Conservation (phyloP, 2,113 vertebrate genomes). For the Notarius lentiginosus region DNA sequence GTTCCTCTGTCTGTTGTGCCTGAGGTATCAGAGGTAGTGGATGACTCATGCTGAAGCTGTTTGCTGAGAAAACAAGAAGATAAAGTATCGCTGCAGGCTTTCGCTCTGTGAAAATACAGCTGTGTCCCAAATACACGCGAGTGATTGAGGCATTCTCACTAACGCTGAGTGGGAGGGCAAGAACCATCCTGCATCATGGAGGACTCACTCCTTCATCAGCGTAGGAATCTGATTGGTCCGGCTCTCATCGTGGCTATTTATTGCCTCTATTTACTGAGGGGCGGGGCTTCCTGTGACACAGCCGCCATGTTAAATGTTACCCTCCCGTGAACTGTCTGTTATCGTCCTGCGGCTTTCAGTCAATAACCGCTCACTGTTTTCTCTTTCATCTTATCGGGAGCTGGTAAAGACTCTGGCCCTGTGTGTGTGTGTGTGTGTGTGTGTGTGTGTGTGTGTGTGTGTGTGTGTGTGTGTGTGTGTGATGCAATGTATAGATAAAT, state of each 20-base stretch:
- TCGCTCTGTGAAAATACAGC: background rate
- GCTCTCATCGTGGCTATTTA: background rate
- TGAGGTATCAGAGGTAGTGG: background rate
- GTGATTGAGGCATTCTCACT: background rate
- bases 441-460: slow-evolving; percentile 24
- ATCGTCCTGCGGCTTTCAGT: background rate
- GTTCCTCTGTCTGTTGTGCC: background rate
- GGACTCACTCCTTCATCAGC: background rate
- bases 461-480: slow-evolving; percentile 1
- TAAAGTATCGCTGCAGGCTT: background rate
- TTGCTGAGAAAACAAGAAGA: background rate
- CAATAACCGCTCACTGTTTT: background rate
- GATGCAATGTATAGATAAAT: background rate
- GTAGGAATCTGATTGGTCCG: background rate
- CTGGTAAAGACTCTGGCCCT: background rate
- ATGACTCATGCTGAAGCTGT: background rate
- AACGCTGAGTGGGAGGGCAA: background rate
- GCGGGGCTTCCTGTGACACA: background rate
- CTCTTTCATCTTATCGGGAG: slow-evolving; percentile 1
- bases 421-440: slow-evolving; percentile 1
- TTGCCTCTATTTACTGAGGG: background rate
- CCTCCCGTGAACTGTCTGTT: background rate
- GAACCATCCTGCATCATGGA: too few species aligned
- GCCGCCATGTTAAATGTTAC: background rate
- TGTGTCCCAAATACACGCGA: background rate